These are phyloP conservation scores for Gastrophryne carolinensis DNA, from an alignment of 2,797 vertebrate species.

Conservation along the genomic window DNA sequence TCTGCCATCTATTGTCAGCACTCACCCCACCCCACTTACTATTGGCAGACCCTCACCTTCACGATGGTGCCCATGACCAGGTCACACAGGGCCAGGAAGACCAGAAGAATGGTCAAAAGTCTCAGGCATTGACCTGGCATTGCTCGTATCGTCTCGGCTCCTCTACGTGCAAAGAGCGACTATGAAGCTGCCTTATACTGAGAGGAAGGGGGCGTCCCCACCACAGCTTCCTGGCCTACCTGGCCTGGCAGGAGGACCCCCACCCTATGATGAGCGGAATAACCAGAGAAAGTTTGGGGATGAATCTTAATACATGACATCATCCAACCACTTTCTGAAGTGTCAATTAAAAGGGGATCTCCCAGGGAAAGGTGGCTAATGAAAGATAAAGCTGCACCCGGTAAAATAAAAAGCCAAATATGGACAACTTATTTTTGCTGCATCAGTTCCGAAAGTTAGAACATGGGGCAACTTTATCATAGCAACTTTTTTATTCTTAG, in stretches of 20 bases:
- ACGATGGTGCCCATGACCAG: not conserved
- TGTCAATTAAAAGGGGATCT: not conserved
- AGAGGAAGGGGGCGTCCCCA: not conserved
- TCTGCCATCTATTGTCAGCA: not conserved
- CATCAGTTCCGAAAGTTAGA: no score
- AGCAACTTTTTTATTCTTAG: no score
- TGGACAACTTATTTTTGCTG: no score
- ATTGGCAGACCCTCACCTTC: not conserved
- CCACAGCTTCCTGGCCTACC: slow-evolving; percentile 28
- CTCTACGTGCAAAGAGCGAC: not conserved
- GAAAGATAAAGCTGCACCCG: no score
- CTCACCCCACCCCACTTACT: not conserved
- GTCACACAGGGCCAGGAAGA: not conserved
- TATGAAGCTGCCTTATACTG: not conserved
- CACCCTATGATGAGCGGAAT: not conserved
- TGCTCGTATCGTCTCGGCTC: not conserved
- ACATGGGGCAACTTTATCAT: no score
- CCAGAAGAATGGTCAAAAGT: not conserved
- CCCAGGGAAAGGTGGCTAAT: not conserved
- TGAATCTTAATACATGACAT: not conserved
- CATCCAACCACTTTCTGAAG: not conserved
- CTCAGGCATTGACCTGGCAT: not conserved
- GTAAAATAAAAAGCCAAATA: no score
- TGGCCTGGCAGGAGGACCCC: not conserved
- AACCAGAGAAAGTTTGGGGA: not conserved